A percentile compares a stretch with the other conserved stretches of the same genome.
phyloP scores from a whole-genome alignment of 2,113 vertebrate species.

The Planiliza haematocheilus region DNA sequence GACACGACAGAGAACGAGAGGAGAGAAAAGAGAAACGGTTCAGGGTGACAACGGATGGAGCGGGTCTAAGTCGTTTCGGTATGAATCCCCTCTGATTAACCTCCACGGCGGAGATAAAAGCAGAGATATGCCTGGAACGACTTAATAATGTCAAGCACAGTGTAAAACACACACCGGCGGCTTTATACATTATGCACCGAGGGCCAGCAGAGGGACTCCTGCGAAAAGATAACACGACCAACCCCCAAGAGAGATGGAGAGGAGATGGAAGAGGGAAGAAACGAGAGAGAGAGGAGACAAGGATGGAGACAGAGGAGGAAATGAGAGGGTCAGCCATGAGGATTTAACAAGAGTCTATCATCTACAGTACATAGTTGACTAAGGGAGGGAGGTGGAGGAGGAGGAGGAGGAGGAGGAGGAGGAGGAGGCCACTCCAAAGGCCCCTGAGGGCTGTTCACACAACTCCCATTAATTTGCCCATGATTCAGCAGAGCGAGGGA shows the following conservation, averaged over 20 bases:
- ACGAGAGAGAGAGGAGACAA: slow-evolving; percentile 1
- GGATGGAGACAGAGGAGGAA: slow-evolving; percentile 50
- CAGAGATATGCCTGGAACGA: slow-evolving; percentile 74
- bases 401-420: slow-evolving; percentile 22
- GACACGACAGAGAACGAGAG: slow-evolving; percentile 2
- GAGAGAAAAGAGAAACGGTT: slow-evolving; percentile 11
- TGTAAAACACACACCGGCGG: slow-evolving; percentile 81
- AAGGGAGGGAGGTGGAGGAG: slow-evolving; percentile 49
- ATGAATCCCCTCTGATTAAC: slow-evolving; percentile 81
- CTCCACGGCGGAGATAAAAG: slow-evolving; percentile 76
- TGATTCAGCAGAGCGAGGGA: slow-evolving; percentile 64
- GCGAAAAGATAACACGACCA: slow-evolving; percentile 81
- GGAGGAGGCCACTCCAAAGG: slow-evolving; percentile 52
- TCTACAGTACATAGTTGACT: slow-evolving; percentile 55
- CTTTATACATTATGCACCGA: slow-evolving; percentile 83
- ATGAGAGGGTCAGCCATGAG: slow-evolving; percentile 69
- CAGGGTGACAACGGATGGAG: slow-evolving; percentile 29
- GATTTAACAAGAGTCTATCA: slow-evolving; percentile 77
- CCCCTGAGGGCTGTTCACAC: slow-evolving; percentile 70
- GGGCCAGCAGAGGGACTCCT: slow-evolving; percentile 76
- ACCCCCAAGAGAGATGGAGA: slow-evolving; percentile 47
- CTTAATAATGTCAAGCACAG: slow-evolving; percentile 79
- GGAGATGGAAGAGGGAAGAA: slow-evolving; percentile 1
- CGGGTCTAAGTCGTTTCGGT: slow-evolving; percentile 54
- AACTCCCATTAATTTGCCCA: slow-evolving; percentile 74